Conservation (phyloP, 53 echinoderm and acorn worm genomes). For the Holothuria scabra region DNA sequence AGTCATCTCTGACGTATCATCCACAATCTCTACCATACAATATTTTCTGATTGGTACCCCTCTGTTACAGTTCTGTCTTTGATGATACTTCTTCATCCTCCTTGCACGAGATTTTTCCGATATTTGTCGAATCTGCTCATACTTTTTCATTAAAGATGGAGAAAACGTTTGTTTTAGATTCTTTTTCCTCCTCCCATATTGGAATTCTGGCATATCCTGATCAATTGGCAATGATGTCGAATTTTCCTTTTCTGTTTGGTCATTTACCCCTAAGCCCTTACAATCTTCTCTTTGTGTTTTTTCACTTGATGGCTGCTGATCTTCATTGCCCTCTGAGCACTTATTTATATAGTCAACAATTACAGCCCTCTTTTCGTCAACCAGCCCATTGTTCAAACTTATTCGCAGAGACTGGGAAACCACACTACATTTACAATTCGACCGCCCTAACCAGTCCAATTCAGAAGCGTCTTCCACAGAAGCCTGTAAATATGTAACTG, state of each 20-base stretch:
- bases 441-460: not conserved
- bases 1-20: not conserved
- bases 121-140: constrained; percentile 17
- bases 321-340: no score
- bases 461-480: not conserved
- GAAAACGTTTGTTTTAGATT: not conserved
- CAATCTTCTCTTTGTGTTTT: no score
- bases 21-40: not conserved
- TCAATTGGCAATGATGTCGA: no score
- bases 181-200: not conserved
- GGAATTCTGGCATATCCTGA: no score
- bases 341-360: no score
- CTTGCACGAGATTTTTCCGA: constrained; percentile 26
- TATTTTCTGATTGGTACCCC: not conserved
- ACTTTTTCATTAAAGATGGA: constrained; percentile 33
- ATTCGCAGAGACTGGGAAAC: not conserved
- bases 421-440: constrained; percentile 10
- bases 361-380: no score
- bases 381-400: not conserved
- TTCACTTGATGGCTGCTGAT: no score
- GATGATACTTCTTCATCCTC: constrained; percentile 24
- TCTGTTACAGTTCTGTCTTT: not conserved
- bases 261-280: no score
- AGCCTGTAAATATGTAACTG: constrained; percentile 18
- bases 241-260: no score